Evolutionary conservation across 2,797 vertebrate species (phyloP).

Genomic region (Podarcis lilfordi): DNA sequence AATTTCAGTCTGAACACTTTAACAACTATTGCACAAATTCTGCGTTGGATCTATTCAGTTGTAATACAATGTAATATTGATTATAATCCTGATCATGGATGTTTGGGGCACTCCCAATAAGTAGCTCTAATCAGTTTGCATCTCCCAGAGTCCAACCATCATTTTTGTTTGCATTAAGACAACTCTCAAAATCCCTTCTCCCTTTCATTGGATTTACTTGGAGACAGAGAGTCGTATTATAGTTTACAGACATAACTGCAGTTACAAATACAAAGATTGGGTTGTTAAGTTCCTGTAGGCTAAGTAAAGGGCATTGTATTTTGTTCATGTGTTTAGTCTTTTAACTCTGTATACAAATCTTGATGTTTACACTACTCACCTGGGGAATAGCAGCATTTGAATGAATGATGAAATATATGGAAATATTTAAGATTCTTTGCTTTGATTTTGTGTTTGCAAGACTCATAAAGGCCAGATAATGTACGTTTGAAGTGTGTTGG

Average conservation of each 20-base stretch:
- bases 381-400: background rate
- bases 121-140: background rate
- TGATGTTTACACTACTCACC: background rate
- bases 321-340: background rate
- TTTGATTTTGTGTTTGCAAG: background rate
- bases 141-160: background rate
- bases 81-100: background rate
- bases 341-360: background rate
- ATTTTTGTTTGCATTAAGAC: background rate
- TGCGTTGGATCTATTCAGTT: background rate
- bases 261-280: constrained; percentile 51
- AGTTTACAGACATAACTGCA: constrained; percentile 59
- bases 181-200: background rate
- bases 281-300: constrained; percentile 31
- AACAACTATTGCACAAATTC: background rate
- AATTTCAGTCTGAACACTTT: background rate
- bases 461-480: background rate
- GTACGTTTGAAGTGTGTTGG: background rate
- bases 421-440: background rate
- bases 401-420: background rate
- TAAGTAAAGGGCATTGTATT: background rate
- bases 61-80: background rate
- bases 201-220: constrained; percentile 44
- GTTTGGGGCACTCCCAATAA: background rate
- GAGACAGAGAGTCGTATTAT: constrained; percentile 62